A percentile compares a stretch with the other conserved stretches of the same genome.
These are phyloP conservation scores for Drosophila subquinaria DNA, from an alignment of 2,888 invertebrate genomes.

Conservation along the genomic window DNA sequence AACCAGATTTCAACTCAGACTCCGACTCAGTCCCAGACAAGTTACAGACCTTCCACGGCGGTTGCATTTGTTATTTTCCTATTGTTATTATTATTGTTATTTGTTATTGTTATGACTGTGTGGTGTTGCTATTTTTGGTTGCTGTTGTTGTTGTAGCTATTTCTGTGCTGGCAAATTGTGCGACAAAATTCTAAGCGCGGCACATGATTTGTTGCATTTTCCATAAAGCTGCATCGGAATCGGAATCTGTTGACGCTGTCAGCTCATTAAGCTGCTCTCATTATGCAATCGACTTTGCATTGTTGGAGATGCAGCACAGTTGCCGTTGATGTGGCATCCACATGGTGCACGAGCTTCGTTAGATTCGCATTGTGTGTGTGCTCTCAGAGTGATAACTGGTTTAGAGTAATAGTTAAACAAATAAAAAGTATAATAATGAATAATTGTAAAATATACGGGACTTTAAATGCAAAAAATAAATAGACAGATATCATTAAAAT, in stretches of 20 bases:
- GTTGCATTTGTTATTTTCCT: conserved; percentile 30
- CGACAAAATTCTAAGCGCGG: conserved; percentile 74
- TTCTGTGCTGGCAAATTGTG: conserved; percentile 54
- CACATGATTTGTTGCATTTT: conserved; percentile 69
- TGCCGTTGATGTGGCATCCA: conserved; percentile 20
- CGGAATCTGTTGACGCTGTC: conserved; percentile 41
- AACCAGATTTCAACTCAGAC: conserved; percentile 5
- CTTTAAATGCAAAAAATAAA: too few species aligned
- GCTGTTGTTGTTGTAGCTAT: conserved; percentile 37
- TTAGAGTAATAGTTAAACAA: too few species aligned
- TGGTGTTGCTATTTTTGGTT: conserved; percentile 37
- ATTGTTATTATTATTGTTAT: conserved; percentile 53
- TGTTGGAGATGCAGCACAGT: conserved; percentile 50
- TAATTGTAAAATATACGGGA: too few species aligned
- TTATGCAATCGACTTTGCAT: conserved; percentile 75
- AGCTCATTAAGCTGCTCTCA: conserved; percentile 68
- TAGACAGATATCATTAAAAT: too few species aligned
- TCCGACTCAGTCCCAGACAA: conserved; percentile 18
- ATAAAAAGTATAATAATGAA: too few species aligned
- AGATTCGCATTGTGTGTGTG: not conserved
- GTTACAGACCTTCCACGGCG: conserved; percentile 37
- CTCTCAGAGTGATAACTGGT: not conserved
- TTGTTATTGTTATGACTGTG: conserved; percentile 54
- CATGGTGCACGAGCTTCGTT: conserved; percentile 18
- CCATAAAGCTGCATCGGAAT: conserved; percentile 6